Evolutionary conservation across 1,140 invertebrate species (phyloP).

Genomic region (Tachypleus tridentatus): DNA sequence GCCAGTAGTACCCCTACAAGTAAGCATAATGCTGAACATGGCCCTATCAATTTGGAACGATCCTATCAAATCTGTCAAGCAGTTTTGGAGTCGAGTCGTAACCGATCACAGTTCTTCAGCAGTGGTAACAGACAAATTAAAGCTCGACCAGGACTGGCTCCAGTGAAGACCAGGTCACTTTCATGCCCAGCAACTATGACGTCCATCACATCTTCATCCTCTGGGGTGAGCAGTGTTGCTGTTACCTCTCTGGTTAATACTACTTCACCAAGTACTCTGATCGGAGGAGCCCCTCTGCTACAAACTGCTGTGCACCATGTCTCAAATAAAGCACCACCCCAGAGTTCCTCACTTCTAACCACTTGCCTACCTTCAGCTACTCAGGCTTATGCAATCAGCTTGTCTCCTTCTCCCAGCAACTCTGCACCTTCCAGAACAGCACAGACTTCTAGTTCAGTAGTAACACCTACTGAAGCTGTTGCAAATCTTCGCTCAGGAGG

Average conservation of each 20-base stretch:
- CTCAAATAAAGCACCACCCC: too few species aligned
- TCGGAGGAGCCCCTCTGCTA: neutral
- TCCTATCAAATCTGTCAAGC: conserved; percentile 94
- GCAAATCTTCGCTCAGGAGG: neutral
- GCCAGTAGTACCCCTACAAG: neutral
- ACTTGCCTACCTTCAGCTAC: conserved; percentile 13
- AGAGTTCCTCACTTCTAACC: conserved; percentile 13
- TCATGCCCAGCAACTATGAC: neutral
- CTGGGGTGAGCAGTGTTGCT: neutral
- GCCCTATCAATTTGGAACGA: conserved; percentile 74
- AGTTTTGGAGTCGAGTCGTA: conserved; percentile 82
- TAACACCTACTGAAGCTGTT: conserved; percentile 14
- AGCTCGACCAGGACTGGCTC: neutral
- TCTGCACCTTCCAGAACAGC: neutral
- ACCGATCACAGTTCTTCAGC: conserved; percentile 65
- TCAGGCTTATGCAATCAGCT: conserved; percentile 11
- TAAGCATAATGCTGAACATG: conserved; percentile 10
- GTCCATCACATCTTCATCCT: neutral
- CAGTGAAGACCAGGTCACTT: neutral
- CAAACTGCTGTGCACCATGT: neutral
- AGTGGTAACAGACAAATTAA: conserved; percentile 4
- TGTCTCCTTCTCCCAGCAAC: conserved; percentile 7
- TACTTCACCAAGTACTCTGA: neutral
- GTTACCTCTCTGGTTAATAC: too few species aligned
- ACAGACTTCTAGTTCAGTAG: conserved; percentile 10